Evolutionary conservation across 64 coral and sea anemone genomes (phyloP).

Genomic region (Stichodactyla helianthus): DNA sequence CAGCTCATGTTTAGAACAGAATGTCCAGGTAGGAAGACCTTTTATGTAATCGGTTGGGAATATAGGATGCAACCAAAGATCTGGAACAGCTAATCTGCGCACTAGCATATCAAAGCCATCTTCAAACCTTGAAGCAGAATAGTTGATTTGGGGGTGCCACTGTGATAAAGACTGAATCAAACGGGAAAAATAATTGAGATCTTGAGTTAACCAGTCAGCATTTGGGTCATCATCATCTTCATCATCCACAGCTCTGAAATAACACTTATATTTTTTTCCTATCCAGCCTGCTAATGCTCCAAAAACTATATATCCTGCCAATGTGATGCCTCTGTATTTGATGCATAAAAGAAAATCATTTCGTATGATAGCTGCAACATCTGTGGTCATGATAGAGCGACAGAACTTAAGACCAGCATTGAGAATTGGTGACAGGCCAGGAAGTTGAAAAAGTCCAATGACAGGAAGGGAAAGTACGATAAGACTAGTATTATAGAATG

Average conservation of each 20-base stretch:
- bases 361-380: slow-evolving; percentile 64
- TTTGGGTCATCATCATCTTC: slow-evolving; percentile 29
- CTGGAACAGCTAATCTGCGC: slow-evolving; percentile 59
- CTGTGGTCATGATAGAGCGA: slow-evolving; percentile 73
- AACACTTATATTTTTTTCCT: slow-evolving; percentile 56
- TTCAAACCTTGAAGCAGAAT: slow-evolving; percentile 51
- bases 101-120: slow-evolving; percentile 66
- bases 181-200: slow-evolving; percentile 68
- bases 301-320: slow-evolving; percentile 64
- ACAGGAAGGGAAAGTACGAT: slow-evolving; percentile 78
- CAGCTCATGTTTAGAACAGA: slow-evolving; percentile 10
- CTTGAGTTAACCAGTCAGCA: slow-evolving; percentile 75
- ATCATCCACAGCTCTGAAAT: slow-evolving; percentile 43
- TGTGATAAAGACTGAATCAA: slow-evolving; percentile 56
- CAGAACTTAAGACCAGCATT: slow-evolving; percentile 62
- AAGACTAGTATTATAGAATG: slow-evolving; percentile 82
- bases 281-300: slow-evolving; percentile 51
- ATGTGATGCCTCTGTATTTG: slow-evolving; percentile 38
- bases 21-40: slow-evolving; percentile 49
- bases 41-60: slow-evolving; percentile 62
- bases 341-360: slow-evolving; percentile 42
- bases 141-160: slow-evolving; percentile 55
- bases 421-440: slow-evolving; percentile 47
- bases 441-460: slow-evolving; percentile 66
- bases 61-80: slow-evolving; percentile 66